A percentile compares a stretch with the other conserved stretches of the same genome.
Conservation (phyloP, 2,797 vertebrate species). For the Salarias fasciatus region DNA sequence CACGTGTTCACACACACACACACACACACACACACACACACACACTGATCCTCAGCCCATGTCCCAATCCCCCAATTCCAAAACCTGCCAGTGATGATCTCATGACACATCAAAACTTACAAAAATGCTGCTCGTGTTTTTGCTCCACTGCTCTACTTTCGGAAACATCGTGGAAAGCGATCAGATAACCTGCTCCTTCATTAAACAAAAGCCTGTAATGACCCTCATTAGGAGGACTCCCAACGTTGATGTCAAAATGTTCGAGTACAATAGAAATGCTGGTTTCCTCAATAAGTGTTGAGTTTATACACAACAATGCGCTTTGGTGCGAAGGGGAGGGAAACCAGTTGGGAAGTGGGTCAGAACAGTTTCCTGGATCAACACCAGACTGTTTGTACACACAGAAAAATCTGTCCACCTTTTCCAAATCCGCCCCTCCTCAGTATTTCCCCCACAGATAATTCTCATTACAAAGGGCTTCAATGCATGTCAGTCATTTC, state of each 20-base stretch:
- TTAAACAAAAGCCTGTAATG: conserved; percentile 24
- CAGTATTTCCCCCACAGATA: conserved; percentile 21
- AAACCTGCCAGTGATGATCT: conserved; percentile 69
- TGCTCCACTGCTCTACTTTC: conserved; percentile 46
- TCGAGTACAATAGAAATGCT: conserved; percentile 51
- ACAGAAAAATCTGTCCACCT: conserved; percentile 35
- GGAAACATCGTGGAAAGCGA: neutral
- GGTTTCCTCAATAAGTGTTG: conserved; percentile 33
- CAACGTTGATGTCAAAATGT: conserved; percentile 23
- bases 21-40: conserved; percentile 23
- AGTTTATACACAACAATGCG: conserved; percentile 56
- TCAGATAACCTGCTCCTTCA: conserved; percentile 2
- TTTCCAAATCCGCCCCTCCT: conserved; percentile 49
- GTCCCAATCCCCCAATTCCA: conserved; percentile 47
- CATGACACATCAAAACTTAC: conserved; percentile 56
- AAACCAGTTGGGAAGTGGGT: conserved; percentile 68
- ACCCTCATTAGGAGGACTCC: conserved; percentile 24
- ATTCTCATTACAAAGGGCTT: conserved; percentile 30
- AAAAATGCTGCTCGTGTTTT: conserved; percentile 51
- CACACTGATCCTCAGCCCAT: conserved; percentile 22
- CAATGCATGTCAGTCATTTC: conserved; percentile 8
- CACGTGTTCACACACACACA: conserved; percentile 54
- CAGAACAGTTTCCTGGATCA: conserved; percentile 68
- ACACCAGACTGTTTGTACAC: conserved; percentile 55
- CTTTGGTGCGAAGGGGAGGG: conserved; percentile 46